A percentile compares a stretch with the other conserved stretches of the same genome.
Conservation (phyloP, 2,888 invertebrate species). For the Volucella inanis region DNA sequence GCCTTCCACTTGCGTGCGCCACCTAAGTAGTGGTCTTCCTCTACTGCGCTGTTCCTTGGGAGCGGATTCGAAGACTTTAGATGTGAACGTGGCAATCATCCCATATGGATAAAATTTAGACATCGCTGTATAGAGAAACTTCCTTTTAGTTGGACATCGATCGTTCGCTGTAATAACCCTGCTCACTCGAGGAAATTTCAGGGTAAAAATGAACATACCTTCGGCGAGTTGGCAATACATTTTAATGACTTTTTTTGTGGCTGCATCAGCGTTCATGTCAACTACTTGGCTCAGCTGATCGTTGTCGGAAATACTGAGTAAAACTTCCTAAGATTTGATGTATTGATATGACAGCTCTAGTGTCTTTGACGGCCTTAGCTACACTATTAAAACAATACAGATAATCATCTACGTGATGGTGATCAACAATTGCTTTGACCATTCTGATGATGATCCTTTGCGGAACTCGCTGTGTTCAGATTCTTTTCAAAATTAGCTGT, state of each 20-base stretch:
- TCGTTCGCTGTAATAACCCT: background rate
- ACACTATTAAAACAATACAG: no score
- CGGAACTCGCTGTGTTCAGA: background rate
- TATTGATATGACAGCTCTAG: no score
- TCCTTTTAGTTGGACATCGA: slow-evolving; percentile 3
- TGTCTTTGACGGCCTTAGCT: no score
- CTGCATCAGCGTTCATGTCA: slow-evolving; percentile 1
- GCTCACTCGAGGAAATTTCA: background rate
- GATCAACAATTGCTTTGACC: slow-evolving; percentile 13
- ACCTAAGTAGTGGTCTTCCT: slow-evolving; percentile 1
- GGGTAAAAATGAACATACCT: background rate
- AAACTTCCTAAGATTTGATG: background rate
- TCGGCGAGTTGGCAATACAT: slow-evolving; percentile 11
- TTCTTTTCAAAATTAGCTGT: slow-evolving; percentile 41
- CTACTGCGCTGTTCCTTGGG: background rate
- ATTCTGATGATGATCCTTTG: slow-evolving; percentile 10
- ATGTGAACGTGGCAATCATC: slow-evolving; percentile 9
- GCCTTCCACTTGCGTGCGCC: background rate
- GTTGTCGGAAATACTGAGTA: background rate
- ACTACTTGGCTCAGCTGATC: background rate
- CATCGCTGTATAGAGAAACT: slow-evolving; percentile 15
- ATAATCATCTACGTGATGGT: no score
- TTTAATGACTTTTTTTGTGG: slow-evolving; percentile 21
- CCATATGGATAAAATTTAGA: slow-evolving; percentile 20
- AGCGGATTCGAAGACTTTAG: background rate